Base-by-base conservation (phyloP, 2,888 invertebrate species). In the Piscicola geometra region DNA sequence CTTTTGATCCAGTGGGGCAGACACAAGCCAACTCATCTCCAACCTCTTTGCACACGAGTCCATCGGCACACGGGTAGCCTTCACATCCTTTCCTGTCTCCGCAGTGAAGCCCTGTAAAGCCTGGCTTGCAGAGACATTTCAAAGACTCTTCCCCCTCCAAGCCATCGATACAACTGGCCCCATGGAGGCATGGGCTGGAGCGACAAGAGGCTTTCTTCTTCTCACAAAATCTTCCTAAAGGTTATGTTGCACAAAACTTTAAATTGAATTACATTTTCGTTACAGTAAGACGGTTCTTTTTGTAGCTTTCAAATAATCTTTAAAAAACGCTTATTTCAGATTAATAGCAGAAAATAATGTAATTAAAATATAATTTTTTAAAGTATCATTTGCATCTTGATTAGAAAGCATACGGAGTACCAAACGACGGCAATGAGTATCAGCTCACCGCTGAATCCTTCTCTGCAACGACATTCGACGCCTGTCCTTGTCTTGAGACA, bases 401-500 rank as follows among this genome's bases (percentile, higher is more conserved):
- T n/a, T n/a, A n/a, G n/a, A n/a, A n/a, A n/a, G n/a, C n/a, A n/a
- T n/a, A n/a, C n/a, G n/a, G n/a, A n/a, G n/a, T n/a, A n/a, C n/a
- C 50, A 21, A 47, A 15, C 9, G 50, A 56, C n/a, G 60, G 60
- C n/a, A 41, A 41, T 41, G 21, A n/a, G 60, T 56, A 18, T 25
- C 60, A 56, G 71, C 75, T 68, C n/a, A 76, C 75, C 82, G 64
- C 81, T 78, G 1, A 83, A 83, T 68, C 83, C 83, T 0, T 71
- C 80, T 0, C 79, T 81, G 77, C 85, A 85, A 1, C 75, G 68
- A 76, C 85, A 97, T 82, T 94, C 93, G 82, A 93, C 96, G 0
- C 93, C 92, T 1, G 94, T 93, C 1, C 96, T 93, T 85, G 90
- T 91, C 83, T 96, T 96, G 0, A 92, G 90, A 82, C 97, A 97